Evolutionary conservation across 1,140 invertebrate species (phyloP).

Genomic region (Microplitis demolitor): DNA sequence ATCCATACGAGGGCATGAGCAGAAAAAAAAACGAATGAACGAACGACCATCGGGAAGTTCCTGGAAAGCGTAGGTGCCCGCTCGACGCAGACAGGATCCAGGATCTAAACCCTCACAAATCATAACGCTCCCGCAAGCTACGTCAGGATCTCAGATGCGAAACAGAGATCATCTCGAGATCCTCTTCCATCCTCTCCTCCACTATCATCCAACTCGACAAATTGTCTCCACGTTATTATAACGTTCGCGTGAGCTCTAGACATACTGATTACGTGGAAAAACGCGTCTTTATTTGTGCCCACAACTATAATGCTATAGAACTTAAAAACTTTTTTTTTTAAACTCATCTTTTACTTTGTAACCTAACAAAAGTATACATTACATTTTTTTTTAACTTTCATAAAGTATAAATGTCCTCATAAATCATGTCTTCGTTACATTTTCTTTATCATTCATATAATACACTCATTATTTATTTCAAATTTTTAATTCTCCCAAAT

Average conservation of each 20-base stretch:
- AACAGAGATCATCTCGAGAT: conserved; percentile 36
- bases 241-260: conserved; percentile 20
- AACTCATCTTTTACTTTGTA: background rate
- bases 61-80: conserved; percentile 52
- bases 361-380: too few relatives aligned
- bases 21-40: conserved; percentile 4
- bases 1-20: conserved; percentile 22
- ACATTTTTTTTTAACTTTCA: too few relatives aligned
- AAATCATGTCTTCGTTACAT: too few relatives aligned
- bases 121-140: conserved; percentile 43
- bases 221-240: conserved; percentile 22
- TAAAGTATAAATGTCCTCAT: too few relatives aligned
- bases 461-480: too few relatives aligned
- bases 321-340: background rate
- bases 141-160: conserved; percentile 34
- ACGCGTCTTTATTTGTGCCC: conserved; percentile 16
- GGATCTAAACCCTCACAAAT: conserved; percentile 51
- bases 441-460: too few relatives aligned
- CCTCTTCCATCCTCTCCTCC: conserved; percentile 22
- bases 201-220: conserved; percentile 15
- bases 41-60: conserved; percentile 35
- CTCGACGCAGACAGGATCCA: conserved; percentile 40
- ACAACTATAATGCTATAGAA: too few relatives aligned
- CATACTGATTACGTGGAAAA: conserved; percentile 8
- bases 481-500: too few relatives aligned